phyloP scores from a whole-genome alignment of 2,113 vertebrate genomes.

The Turnix velox region DNA sequence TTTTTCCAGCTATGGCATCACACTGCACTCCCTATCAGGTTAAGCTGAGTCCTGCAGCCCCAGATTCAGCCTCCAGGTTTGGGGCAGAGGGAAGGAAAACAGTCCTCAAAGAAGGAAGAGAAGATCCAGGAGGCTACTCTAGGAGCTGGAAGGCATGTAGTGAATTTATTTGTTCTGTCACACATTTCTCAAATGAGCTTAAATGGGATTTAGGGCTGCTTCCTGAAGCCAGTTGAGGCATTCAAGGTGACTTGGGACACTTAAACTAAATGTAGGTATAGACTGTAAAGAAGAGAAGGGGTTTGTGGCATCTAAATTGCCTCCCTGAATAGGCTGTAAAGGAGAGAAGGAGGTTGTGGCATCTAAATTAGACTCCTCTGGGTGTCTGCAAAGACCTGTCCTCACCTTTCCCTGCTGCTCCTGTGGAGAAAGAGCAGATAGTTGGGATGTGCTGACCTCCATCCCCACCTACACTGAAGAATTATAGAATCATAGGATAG shows the following conservation, averaged over 20 bases:
- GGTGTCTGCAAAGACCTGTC: not conserved
- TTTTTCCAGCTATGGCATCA: not conserved
- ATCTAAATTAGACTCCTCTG: not conserved
- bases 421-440: not conserved
- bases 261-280: not conserved
- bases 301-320: too few relatives aligned
- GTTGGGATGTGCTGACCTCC: fast-evolving
- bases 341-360: not conserved
- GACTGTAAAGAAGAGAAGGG: not conserved
- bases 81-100: not conserved
- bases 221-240: not conserved
- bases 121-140: not conserved
- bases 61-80: not conserved
- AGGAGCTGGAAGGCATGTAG: not conserved
- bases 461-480: fast-evolving
- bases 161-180: not conserved
- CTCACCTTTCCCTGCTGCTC: not conserved
- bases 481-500: too few relatives aligned
- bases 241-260: not conserved
- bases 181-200: not conserved
- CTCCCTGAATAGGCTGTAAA: not conserved
- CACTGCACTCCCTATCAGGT: not conserved
- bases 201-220: not conserved
- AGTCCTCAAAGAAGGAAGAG: not conserved
- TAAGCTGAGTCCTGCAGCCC: not conserved